These are phyloP conservation scores for Brachycybe producta DNA, from an alignment of 2,888 invertebrate genomes.

Conservation along the genomic window DNA sequence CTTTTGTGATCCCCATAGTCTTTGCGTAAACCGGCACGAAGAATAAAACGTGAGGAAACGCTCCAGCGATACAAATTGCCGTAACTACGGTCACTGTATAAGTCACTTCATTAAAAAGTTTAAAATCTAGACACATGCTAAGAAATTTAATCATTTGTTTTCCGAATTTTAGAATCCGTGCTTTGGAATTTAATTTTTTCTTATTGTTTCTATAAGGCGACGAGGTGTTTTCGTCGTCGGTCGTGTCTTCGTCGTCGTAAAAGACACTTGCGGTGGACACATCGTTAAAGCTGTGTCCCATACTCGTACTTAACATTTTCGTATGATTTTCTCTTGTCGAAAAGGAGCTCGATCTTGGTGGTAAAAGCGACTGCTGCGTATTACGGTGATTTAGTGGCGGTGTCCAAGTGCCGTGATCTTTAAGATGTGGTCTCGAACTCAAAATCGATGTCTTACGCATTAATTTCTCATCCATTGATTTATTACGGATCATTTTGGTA, in stretches of 20 bases:
- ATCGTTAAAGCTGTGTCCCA: constrained; percentile 60
- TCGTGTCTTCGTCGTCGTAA: not conserved
- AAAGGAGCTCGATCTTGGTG: too few relatives aligned
- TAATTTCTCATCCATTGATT: too few relatives aligned
- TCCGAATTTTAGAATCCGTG: constrained; percentile 3
- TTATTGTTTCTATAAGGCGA: not conserved
- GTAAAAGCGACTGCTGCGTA: too few relatives aligned
- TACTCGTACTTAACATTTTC: constrained; percentile 47
- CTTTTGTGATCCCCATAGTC: constrained; percentile 45
- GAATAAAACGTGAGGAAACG: constrained; percentile 61
- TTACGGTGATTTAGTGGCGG: too few relatives aligned
- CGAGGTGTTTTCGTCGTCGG: constrained; percentile 5
- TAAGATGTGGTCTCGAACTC: too few relatives aligned
- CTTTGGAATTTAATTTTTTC: not conserved
- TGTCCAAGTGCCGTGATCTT: too few relatives aligned
- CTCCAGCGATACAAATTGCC: constrained; percentile 60
- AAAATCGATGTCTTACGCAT: too few relatives aligned
- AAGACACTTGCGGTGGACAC: constrained; percentile 46
- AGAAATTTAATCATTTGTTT: constrained; percentile 7
- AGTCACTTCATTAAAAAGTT: constrained; percentile 50
- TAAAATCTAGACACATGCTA: constrained; percentile 48
- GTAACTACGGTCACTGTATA: constrained; percentile 58
- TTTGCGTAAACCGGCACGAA: constrained; percentile 61
- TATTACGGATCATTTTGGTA: too few relatives aligned
- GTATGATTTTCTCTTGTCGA: too few relatives aligned